These are phyloP conservation scores for Arctocebus calabarensis DNA, from an alignment of 2,797 vertebrate species.

Conservation along the genomic window DNA sequence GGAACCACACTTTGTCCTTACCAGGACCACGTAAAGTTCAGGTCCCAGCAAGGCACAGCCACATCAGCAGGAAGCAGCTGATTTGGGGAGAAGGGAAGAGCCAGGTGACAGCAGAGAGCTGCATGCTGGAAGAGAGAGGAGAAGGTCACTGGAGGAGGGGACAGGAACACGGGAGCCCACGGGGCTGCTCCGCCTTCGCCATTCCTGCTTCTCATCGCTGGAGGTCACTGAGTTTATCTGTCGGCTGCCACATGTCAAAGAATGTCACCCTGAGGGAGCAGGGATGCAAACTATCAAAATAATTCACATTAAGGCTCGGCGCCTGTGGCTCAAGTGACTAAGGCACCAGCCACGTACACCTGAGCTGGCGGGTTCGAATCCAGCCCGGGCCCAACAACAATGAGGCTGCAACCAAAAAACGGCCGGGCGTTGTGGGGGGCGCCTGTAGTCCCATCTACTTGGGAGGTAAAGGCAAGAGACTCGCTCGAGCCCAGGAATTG, in stretches of 20 bases:
- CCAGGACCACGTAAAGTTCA: neutral
- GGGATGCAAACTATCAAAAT: neutral
- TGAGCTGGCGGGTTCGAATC: too few relatives aligned
- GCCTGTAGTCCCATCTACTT: too few relatives aligned
- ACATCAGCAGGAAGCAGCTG: neutral
- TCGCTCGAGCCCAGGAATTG: too few relatives aligned
- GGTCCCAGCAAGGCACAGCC: neutral
- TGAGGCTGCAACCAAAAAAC: too few relatives aligned
- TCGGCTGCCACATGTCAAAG: neutral
- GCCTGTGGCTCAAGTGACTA: too few relatives aligned
- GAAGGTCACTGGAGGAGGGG: neutral
- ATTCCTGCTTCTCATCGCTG: neutral
- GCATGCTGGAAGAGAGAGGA: neutral
- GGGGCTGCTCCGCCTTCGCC: fast-evolving
- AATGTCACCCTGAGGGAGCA: neutral
- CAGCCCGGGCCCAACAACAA: too few relatives aligned
- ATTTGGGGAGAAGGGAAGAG: neutral
- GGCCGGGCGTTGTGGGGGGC: too few relatives aligned
- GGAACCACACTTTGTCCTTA: neutral
- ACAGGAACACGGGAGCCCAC: neutral
- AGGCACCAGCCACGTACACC: too few relatives aligned
- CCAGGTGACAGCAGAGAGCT: neutral
- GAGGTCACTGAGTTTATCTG: neutral
- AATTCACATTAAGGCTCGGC: neutral
- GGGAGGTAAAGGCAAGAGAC: too few relatives aligned